Base-by-base conservation (phyloP, 2,113 vertebrate genomes). In the Orthonyx spaldingii region DNA sequence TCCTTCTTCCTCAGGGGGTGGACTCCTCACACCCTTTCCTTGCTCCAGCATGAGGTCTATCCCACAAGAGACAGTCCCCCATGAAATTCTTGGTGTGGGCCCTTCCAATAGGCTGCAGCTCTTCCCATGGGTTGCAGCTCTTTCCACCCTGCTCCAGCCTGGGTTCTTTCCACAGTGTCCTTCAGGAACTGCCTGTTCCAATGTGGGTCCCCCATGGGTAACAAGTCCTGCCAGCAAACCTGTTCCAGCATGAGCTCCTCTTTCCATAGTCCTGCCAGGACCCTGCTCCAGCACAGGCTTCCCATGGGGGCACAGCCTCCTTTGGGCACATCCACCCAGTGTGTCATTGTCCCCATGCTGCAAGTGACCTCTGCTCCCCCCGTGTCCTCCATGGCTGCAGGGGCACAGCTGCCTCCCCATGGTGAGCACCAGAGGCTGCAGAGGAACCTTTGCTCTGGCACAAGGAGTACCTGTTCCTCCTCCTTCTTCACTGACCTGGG, bases 331-430 rank as follows among this genome's bases (percentile, higher is more conserved):
- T 18, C 41, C 41, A 10, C 20, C 10, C n/a, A 32, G 24, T 1
- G 2, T 30, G 24, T 7, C 2, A 0, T 5, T 71, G 16, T 26
- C 24, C 41, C 14, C 0, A 0, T 10, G 26, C 47, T 30, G n/a
- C 21, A 20, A 17, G 28, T 3, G n/a, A 3, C 16, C 47, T 30
- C n/a, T n/a, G 39, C 30, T 47, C 5, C 23, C 23, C 42, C 47
- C 2, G 0, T 39, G 10, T 9, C 12, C 4, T 39, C 10, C 16
- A 0, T 1, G 20, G 22, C 1, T 30, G 30, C 28, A 20, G n/a
- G 12, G 13, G 3, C 55, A 63, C 20, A 24, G 41, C 20, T 41
- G 24, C 35, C 41, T 35, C 4, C 3, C 56, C 20, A 4, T 1
- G 23, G 30, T 21, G n/a, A 1, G 41, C 56, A 30, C 24, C 41